A percentile compares a stretch with the other conserved stretches of the same genome.
Conservation (phyloP, 2,888 invertebrate species). For the Graphium colonna region DNA sequence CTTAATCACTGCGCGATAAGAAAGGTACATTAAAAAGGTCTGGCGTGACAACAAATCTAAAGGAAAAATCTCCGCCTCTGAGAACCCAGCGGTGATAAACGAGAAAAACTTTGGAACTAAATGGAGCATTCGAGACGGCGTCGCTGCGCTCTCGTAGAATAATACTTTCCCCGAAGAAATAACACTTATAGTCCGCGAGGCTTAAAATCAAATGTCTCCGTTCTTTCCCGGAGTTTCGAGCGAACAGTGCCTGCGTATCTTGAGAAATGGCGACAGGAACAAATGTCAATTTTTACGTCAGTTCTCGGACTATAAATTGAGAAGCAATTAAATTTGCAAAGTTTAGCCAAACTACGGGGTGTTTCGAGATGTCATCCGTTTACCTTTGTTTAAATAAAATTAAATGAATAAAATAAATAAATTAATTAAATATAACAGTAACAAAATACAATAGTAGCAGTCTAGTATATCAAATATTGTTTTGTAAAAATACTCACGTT, state of each 20-base stretch:
- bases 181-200: slow-evolving; percentile 79
- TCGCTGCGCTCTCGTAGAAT: slow-evolving; percentile 75
- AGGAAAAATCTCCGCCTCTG: slow-evolving; percentile 79
- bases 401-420: slow-evolving; percentile 1
- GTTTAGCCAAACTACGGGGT: too few species aligned
- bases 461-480: too few species aligned
- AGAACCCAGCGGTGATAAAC: slow-evolving; percentile 80
- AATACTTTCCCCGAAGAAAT: slow-evolving; percentile 78
- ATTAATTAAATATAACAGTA: too few species aligned
- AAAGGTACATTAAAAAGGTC: slow-evolving; percentile 80
- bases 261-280: slow-evolving; percentile 55
- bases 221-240: slow-evolving; percentile 59
- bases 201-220: slow-evolving; percentile 79
- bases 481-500: slow-evolving; percentile 1
- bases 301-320: slow-evolving; percentile 32
- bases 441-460: too few species aligned
- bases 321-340: too few species aligned
- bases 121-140: slow-evolving; percentile 79
- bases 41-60: slow-evolving; percentile 81
- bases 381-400: too few species aligned
- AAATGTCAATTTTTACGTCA: slow-evolving; percentile 47
- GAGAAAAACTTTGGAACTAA: slow-evolving; percentile 80
- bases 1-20: slow-evolving; percentile 74
- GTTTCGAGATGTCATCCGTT: too few species aligned
- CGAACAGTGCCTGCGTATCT: slow-evolving; percentile 53